phyloP scores from a whole-genome alignment of 53 echinoderm and acorn worm genomes.

The Mesocentrotus franciscanus region DNA sequence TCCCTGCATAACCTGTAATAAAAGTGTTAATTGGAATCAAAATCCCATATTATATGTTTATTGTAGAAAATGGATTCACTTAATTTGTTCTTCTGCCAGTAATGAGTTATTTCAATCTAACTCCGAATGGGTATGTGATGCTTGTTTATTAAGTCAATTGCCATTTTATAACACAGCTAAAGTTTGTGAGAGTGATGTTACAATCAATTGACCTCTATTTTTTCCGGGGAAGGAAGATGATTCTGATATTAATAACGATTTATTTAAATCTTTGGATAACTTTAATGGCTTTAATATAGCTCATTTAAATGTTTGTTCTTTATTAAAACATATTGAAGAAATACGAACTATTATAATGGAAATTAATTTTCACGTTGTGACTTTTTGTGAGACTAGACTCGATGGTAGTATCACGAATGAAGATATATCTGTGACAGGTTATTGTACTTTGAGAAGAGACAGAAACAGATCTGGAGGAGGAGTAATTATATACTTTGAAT shows the following conservation, averaged over 20 bases:
- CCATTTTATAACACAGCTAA: no score
- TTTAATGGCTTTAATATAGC: background rate
- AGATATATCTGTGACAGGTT: slow-evolving; percentile 15
- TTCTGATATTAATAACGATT: no score
- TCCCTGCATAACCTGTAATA: no score
- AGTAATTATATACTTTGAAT: no score
- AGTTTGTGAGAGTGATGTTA: no score
- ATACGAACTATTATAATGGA: background rate
- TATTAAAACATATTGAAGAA: slow-evolving; percentile 39
- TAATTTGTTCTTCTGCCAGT: background rate
- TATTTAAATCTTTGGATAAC: no score
- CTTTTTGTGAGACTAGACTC: slow-evolving; percentile 31
- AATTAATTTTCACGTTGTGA: background rate
- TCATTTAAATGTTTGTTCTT: slow-evolving; percentile 25
- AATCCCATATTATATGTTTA: no score
- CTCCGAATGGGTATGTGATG: background rate
- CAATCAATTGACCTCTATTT: no score
- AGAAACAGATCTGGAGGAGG: no score
- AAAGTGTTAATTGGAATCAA: no score
- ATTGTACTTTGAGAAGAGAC: background rate
- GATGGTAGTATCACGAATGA: slow-evolving; percentile 7
- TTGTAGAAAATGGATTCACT: background rate
- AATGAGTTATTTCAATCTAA: background rate
- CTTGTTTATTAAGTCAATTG: no score
- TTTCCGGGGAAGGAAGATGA: no score